Conservation (phyloP, 2,113 vertebrate species). For the Penelope pileata region DNA sequence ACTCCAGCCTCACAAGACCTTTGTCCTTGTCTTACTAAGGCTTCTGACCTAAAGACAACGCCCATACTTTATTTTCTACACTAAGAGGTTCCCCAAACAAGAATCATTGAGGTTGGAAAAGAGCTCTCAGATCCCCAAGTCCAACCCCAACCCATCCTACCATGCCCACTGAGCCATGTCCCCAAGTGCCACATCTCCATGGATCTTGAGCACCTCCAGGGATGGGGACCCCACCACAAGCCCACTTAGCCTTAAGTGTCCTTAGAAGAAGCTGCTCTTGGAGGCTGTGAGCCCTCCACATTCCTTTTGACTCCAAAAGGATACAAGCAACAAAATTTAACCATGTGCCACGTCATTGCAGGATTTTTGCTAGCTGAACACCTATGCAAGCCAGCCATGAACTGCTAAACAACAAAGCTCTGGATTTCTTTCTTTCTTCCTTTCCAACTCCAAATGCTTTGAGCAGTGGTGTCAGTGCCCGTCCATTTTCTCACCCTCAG, state of each 20-base stretch:
- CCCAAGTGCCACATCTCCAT: too few species aligned
- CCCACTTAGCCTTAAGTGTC: too few species aligned
- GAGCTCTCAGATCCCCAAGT: too few species aligned
- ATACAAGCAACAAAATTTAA: background rate
- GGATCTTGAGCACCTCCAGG: too few species aligned
- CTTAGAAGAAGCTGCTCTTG: background rate
- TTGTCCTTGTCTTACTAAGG: background rate
- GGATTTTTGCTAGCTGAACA: background rate
- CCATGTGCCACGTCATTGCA: background rate
- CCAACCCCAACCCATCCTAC: too few species aligned
- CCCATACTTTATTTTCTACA: background rate
- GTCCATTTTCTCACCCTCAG: background rate
- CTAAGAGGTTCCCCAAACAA: background rate
- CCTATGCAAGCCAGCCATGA: background rate
- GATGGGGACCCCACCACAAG: background rate
- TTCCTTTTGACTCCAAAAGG: background rate
- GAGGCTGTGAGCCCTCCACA: background rate
- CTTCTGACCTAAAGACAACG: background rate
- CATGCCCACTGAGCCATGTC: too few species aligned
- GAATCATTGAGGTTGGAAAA: background rate
- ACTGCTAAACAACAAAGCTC: background rate
- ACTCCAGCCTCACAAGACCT: background rate
- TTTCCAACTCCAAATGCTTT: background rate
- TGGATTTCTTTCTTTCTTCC: background rate
- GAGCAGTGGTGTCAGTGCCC: background rate